Conservation (phyloP, 2,888 invertebrate genomes). For the Thecocarcelia acutangulata region DNA sequence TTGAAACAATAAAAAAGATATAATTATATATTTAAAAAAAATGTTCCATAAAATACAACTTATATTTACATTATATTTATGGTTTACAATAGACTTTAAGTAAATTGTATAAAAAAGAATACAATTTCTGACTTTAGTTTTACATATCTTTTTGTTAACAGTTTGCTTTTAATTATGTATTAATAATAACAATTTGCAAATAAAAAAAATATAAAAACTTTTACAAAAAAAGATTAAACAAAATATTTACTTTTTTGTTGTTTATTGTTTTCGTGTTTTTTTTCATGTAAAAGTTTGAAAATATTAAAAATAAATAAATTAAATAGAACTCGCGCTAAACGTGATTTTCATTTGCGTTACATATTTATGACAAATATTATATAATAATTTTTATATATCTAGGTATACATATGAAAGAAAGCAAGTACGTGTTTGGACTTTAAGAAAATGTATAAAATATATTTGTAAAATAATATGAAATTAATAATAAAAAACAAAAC, state of each 20-base stretch:
- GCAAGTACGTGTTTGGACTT: slow-evolving; percentile 16
- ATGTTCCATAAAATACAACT: slow-evolving; percentile 38
- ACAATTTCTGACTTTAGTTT: slow-evolving; percentile 57
- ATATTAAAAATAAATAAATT: slow-evolving; percentile 57
- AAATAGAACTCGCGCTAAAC: slow-evolving; percentile 50
- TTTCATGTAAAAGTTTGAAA: slow-evolving; percentile 50
- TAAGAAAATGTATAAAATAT: slow-evolving; percentile 47
- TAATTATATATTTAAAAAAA: slow-evolving; percentile 16
- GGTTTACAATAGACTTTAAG: slow-evolving; percentile 50
- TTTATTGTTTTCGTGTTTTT: not conserved
- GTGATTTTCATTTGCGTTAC: slow-evolving; percentile 44
- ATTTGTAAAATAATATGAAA: slow-evolving; percentile 43
- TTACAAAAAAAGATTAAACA: slow-evolving; percentile 43
- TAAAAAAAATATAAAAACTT: slow-evolving; percentile 31
- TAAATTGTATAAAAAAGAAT: slow-evolving; percentile 54
- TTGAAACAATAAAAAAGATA: slow-evolving; percentile 25
- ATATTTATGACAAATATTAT: slow-evolving; percentile 37
- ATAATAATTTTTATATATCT: slow-evolving; percentile 12
- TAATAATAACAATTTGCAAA: slow-evolving; percentile 61
- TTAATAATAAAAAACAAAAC: slow-evolving; percentile 58
- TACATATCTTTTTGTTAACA: slow-evolving; percentile 19
- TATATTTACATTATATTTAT: slow-evolving; percentile 57
- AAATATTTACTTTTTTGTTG: slow-evolving; percentile 1
- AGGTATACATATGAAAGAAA: slow-evolving; percentile 5
- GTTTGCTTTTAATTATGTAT: slow-evolving; percentile 40